phyloP scores from a whole-genome alignment of 2,113 vertebrate species.

The Phycodurus eques region DNA sequence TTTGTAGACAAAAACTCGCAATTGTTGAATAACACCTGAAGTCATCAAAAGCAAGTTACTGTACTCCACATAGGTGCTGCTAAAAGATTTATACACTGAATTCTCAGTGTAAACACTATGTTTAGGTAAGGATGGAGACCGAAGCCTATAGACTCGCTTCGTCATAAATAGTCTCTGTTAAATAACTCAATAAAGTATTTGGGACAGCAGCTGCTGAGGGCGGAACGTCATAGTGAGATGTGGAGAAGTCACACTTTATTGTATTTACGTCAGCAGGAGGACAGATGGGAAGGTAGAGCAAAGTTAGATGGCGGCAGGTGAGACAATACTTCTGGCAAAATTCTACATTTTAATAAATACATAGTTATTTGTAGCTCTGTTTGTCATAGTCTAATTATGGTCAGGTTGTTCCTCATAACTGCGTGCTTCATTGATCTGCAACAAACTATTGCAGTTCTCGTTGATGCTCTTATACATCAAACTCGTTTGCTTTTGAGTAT shows the following conservation, averaged over 20 bases:
- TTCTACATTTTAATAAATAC: conserved; percentile 3
- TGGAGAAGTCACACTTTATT: conserved; percentile 54
- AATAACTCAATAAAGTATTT: conserved; percentile 72
- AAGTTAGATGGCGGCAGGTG: conserved; percentile 39
- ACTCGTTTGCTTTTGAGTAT: conserved; percentile 13
- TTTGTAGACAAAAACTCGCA: conserved; percentile 17
- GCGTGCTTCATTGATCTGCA: conserved; percentile 23
- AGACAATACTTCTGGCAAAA: conserved; percentile 23
- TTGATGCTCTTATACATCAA: conserved; percentile 15
- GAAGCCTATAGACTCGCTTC: conserved; percentile 58
- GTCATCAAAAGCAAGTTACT: conserved; percentile 52
- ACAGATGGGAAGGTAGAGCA: conserved; percentile 34
- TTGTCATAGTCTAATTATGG: conserved; percentile 18
- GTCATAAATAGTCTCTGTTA: conserved; percentile 70
- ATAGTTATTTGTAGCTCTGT: background rate
- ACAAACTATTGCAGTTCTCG: conserved; percentile 21
- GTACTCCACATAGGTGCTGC: conserved; percentile 40
- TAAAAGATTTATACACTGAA: conserved; percentile 70
- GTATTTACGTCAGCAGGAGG: conserved; percentile 67
- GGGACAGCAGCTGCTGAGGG: conserved; percentile 66
- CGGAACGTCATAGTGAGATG: conserved; percentile 56
- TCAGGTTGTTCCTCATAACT: conserved; percentile 29
- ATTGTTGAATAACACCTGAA: conserved; percentile 55
- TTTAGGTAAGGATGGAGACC: conserved; percentile 69
- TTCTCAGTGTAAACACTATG: conserved; percentile 60